Evolutionary conservation across 2,113 vertebrate genomes (phyloP), one percentile per base, ranked within the genome.

Genomic region (Hoplias malabaricus): DNA sequence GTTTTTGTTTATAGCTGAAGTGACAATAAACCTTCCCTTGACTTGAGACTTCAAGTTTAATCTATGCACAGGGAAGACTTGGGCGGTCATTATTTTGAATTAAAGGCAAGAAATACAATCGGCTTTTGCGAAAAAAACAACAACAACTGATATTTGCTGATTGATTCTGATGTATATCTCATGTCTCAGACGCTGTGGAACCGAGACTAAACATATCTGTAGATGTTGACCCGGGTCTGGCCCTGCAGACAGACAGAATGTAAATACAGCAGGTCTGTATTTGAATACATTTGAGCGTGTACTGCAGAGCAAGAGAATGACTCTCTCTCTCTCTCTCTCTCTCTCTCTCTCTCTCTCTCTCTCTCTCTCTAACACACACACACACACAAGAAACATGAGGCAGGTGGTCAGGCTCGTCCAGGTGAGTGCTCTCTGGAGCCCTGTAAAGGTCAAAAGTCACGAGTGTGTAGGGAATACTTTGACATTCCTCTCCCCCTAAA

Each of bases 361-460:
- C 11, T 11, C 2, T 46, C 6, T n/a, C n/a, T n/a, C n/a, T n/a
- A n/a, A 29, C 38, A 1, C 16, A 53, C 16, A 21, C 27, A 27
- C 13, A 1, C 14, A 66, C 33, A 50, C 29, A 48, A 74, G 46
- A 78, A 85, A 86, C 48, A 19, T 34, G 79, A 62, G 62, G 77
- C 87, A 89, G 85, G 85, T 90, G 86, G 76, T 83, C 82, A 69
- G 34, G 14, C 23, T 43, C 2, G 59, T 84, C 75, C 85, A 83
- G 82, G 80, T 88, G 78, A 87, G 75, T 61, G 77, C 69, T 82
- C 67, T 73, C 61, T 70, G 73, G 82, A 84, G 13, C 16, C 67
- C 62, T 69, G 74, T 50, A 53, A 86, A 66, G 84, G 85, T 85
- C 82, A 84, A 54, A 82, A 86, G 82, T 86, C 83, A 77, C 34